Percentiles rank a stretch among this genome's conserved stretches.
Conservation (phyloP, 2,113 vertebrate genomes). For the Tachuris rubrigastra region DNA sequence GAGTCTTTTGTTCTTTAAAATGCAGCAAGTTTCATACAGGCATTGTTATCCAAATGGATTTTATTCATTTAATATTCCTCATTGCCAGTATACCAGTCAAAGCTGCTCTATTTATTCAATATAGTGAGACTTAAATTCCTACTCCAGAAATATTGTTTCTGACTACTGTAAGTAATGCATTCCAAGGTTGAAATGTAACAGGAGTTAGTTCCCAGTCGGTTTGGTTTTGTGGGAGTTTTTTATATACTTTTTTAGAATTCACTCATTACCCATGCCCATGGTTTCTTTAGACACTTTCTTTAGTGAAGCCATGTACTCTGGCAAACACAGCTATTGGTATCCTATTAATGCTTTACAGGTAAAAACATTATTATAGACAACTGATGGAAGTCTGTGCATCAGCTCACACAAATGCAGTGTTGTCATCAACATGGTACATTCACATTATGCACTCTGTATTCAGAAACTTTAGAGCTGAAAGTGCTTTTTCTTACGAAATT, state of each 20-base stretch:
- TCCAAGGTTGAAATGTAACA: neutral
- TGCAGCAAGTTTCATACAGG: neutral
- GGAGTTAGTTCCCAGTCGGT: neutral
- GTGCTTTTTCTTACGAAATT: neutral
- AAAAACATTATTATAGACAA: neutral
- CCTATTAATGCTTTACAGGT: neutral
- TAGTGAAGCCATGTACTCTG: neutral
- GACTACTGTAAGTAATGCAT: neutral
- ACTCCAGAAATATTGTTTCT: neutral
- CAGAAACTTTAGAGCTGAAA: neutral
- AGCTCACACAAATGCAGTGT: fast-evolving
- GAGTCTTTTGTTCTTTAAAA: neutral
- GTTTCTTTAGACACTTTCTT: neutral
- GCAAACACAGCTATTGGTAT: neutral
- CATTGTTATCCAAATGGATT: neutral
- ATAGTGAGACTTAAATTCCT: neutral
- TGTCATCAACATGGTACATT: neutral
- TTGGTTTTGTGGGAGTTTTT: neutral
- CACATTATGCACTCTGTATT: neutral
- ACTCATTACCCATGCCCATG: neutral
- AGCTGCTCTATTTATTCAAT: neutral
- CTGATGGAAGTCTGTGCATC: neutral
- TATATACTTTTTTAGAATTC: neutral
- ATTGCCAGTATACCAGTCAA: neutral
- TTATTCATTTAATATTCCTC: neutral